Evolutionary conservation across 1,140 invertebrate species (phyloP).

Genomic region (Brachionus asplanchnoidis): DNA sequence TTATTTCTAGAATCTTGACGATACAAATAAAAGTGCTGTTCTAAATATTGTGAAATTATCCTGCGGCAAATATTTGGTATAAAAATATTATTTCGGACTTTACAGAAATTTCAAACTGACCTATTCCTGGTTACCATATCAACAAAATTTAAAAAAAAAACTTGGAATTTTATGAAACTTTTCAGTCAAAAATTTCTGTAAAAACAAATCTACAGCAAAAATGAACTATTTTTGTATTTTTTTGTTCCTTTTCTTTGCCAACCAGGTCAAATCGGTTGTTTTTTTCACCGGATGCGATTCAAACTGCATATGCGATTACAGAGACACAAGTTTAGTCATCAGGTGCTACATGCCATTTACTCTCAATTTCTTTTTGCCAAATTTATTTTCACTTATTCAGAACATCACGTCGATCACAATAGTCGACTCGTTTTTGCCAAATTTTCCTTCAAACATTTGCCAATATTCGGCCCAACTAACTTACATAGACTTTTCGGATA

Average conservation of each 20-base stretch:
- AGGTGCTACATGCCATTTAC: neutral
- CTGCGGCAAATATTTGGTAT: neutral
- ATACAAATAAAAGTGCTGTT: neutral
- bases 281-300: neutral
- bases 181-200: neutral
- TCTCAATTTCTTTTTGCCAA: neutral
- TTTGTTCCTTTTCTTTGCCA: neutral
- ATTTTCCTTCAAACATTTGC: conserved; percentile 2
- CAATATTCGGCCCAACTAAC: neutral
- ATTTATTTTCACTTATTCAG: neutral
- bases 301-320: conserved; percentile 13
- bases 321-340: neutral
- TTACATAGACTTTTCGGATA: neutral
- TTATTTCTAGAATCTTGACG: too few relatives aligned
- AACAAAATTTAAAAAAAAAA: neutral
- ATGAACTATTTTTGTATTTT: neutral
- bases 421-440: neutral
- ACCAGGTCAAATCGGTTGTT: neutral
- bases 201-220: neutral
- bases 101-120: neutral
- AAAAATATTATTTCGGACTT: neutral
- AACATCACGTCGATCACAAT: neutral
- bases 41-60: neutral
- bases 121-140: neutral
- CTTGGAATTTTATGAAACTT: neutral